Base-by-base conservation (phyloP, 37 sponge, comb jelly and placozoan genomes). In the Chondrilla cf. caribensis region DNA sequence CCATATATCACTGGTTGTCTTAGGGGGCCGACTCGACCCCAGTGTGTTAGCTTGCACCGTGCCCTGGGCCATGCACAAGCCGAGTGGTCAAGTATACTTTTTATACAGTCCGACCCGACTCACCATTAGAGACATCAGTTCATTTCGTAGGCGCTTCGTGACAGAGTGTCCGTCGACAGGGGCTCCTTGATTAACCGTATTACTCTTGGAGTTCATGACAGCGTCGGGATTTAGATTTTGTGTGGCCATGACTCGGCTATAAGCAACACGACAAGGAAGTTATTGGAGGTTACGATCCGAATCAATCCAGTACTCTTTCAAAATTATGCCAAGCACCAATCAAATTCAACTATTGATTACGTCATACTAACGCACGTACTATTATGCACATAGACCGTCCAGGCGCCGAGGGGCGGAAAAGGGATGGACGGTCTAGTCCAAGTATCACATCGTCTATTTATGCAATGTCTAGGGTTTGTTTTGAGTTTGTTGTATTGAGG, bases 121-220 rank as follows among this genome's bases (percentile, higher is more conserved):
- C 43, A 92, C 93, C 89, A 92, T 90, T 17, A 90, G 77, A 11
- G 87, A 89, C 84, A 79, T 87, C 24, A 94, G 81, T 37, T 94
- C 94, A 24, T 94, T 81, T 65, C 79, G 79, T 0, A 88, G 86
- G 58, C 94, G 72, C 76, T 90, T 94, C 21, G 94, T 84, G 7
- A 94, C 94, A 8, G 94, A 90, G 17, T 94, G 92, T 11, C 91
- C 90, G 41, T 94, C 94, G 31, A 80, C 81, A 17, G 62, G 82
- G 14, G 47, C 86, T 5, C 60, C 68, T 44, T 54, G 18, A 77
- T 59, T 18, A 77, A 40, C 5, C 54, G 67, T 44, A n/a, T 33
- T 36, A 60, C 83, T 77, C 83, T 92, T 39, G 35, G 81, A 64
- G 85, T 60, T 28, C 19, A 14, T 28, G 15, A 43, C 29, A 1